These are phyloP conservation scores for Alligator mississippiensis DNA, from an alignment of 2,113 vertebrate species.

Conservation along the genomic window DNA sequence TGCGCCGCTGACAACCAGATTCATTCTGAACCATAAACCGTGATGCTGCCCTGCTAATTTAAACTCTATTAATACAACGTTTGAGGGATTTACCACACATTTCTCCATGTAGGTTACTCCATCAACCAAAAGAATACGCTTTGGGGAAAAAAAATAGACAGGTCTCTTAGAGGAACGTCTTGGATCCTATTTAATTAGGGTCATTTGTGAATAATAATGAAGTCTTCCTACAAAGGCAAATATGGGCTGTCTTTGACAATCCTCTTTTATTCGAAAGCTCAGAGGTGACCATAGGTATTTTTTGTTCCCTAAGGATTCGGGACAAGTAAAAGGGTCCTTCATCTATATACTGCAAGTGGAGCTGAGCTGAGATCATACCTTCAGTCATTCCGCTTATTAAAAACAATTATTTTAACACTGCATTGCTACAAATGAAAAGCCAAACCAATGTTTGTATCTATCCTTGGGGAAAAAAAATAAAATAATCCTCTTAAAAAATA, in stretches of 20 bases:
- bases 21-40: not conserved
- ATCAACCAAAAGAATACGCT: not conserved
- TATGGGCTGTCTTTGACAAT: fast-evolving
- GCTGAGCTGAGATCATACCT: not conserved
- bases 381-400: not conserved
- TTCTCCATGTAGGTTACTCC: not conserved
- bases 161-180: not conserved
- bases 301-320: not conserved
- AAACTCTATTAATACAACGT: not conserved
- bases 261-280: not conserved
- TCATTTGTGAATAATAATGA: not conserved
- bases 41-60: not conserved
- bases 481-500: not conserved
- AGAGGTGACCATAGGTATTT: not conserved
- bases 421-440: not conserved
- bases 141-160: not conserved
- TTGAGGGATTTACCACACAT: not conserved
- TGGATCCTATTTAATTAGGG: not conserved
- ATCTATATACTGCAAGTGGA: not conserved
- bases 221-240: fast-evolving
- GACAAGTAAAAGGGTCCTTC: not conserved
- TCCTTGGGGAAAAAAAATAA: fast-evolving
- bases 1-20: not conserved
- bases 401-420: not conserved
- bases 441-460: not conserved